phyloP scores from a whole-genome alignment of 2,888 invertebrate genomes.

The Aproaerema taeniolella region DNA sequence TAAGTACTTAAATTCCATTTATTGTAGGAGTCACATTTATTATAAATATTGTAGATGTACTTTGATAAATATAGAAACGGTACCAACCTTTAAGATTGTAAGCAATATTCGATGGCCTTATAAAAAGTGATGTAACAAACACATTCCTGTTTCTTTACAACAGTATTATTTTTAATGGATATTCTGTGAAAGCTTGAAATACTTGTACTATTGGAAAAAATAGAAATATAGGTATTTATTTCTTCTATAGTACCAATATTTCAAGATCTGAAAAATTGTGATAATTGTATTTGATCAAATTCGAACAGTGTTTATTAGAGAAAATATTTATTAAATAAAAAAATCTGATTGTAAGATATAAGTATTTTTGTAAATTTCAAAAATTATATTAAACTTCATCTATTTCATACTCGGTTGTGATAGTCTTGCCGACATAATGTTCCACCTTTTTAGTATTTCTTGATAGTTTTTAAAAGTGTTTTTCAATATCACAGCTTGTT shows the following conservation, averaged over 20 bases:
- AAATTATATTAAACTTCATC: too few species aligned
- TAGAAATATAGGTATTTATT: too few species aligned
- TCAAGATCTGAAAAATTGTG: too few species aligned
- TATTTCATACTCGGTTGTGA: conserved; percentile 24
- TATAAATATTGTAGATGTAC: conserved; percentile 9
- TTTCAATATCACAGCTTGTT: too few species aligned
- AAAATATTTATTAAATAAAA: conserved; percentile 1
- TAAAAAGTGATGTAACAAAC: conserved; percentile 37
- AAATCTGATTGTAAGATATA: neutral
- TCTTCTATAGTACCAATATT: too few species aligned
- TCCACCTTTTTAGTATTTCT: too few species aligned
- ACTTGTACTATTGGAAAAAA: too few species aligned
- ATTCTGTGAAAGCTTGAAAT: conserved; percentile 39
- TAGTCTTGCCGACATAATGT: conserved; percentile 26
- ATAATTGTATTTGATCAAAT: conserved; percentile 28
- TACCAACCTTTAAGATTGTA: conserved; percentile 18
- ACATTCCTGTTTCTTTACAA: conserved; percentile 34
- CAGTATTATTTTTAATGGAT: conserved; percentile 53
- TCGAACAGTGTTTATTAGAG: conserved; percentile 1
- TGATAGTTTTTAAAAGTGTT: too few species aligned
- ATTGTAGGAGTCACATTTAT: conserved; percentile 14
- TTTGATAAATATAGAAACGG: neutral
- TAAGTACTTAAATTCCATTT: conserved; percentile 51
- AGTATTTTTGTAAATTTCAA: conserved; percentile 4
- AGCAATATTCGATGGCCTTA: conserved; percentile 66